Evolutionary conservation across 2,113 vertebrate species (phyloP).

Genomic region (Pithys albifrons): DNA sequence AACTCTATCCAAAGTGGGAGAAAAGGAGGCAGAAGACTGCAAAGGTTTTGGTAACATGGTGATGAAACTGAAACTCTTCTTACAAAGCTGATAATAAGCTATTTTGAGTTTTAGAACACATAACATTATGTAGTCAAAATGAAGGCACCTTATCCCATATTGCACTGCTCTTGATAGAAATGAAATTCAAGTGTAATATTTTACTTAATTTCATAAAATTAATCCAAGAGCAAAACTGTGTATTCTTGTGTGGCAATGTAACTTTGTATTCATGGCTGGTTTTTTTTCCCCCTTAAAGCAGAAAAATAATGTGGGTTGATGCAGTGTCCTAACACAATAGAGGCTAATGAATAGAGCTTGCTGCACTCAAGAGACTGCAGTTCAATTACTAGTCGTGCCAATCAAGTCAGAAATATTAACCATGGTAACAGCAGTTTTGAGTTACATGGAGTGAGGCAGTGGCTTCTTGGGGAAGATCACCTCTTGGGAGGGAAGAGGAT

Average conservation of each 20-base stretch:
- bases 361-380: constrained; percentile 50
- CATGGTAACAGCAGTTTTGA: constrained; percentile 57
- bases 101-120: background rate
- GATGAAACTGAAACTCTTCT: constrained; percentile 1
- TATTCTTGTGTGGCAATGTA: constrained; percentile 33
- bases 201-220: constrained; percentile 35
- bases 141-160: constrained; percentile 49
- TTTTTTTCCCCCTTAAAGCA: background rate
- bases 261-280: constrained; percentile 44
- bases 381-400: constrained; percentile 65
- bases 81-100: background rate
- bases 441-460: background rate
- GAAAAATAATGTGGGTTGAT: constrained; percentile 53
- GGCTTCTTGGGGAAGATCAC: background rate
- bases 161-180: constrained; percentile 25
- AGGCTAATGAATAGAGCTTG: constrained; percentile 61
- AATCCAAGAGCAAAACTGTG: constrained; percentile 10
- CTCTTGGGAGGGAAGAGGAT: constrained; percentile 7
- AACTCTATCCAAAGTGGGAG: background rate
- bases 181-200: constrained; percentile 30
- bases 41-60: background rate
- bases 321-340: constrained; percentile 61
- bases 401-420: constrained; percentile 68
- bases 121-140: constrained; percentile 9
- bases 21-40: background rate